Base-by-base conservation (phyloP, 2,888 invertebrate species). In the Oligia latruncula region DNA sequence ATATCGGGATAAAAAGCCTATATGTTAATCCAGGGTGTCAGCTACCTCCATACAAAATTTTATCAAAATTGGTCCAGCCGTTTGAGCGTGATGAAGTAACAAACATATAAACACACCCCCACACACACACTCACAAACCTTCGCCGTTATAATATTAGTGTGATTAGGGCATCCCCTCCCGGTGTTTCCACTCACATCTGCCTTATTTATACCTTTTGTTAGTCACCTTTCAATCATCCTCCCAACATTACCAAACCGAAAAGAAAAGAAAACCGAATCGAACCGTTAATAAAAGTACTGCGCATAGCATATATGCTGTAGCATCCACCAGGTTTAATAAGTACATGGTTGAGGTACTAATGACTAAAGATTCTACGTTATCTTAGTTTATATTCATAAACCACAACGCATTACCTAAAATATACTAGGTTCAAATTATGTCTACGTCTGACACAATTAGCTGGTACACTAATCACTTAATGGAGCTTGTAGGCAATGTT, bases 391-490 rank as follows among this genome's bases (percentile, higher is more conserved):
- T 35, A 40, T 55, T 55, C 29, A 43, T 72, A 73, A 74, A 52
- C 1, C 35, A n/a, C 15, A 49, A 20, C 9, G 9, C 23, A 66
- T 66, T 43, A 60, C 11, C 40, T 43, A 43, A 60, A 76, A 75
- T 29, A 75, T 2, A 62, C 23, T 68, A 76, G 20, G 8, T n/a
- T 52, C 40, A 67, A 81, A 60, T 77, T 74, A 74, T 52, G 11
- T 29, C 46, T 73, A 84, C 55, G 55, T 83, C 58, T 77, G 55
- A 80, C 74, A 60, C 74, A 83, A 87, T 87, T 87, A 85, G 52
- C 72, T 75, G 72, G 46, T 49, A 83, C 83, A 79, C 84, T 86
- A 84, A 87, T 84, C 87, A 82, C 78, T 78, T 88, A 86, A 86
- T 83, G 80, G 85, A 80, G 74, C 85, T 83, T 86, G 87, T 86